Conservation (phyloP, 1,140 invertebrate genomes). For the Tenebrio molitor region DNA sequence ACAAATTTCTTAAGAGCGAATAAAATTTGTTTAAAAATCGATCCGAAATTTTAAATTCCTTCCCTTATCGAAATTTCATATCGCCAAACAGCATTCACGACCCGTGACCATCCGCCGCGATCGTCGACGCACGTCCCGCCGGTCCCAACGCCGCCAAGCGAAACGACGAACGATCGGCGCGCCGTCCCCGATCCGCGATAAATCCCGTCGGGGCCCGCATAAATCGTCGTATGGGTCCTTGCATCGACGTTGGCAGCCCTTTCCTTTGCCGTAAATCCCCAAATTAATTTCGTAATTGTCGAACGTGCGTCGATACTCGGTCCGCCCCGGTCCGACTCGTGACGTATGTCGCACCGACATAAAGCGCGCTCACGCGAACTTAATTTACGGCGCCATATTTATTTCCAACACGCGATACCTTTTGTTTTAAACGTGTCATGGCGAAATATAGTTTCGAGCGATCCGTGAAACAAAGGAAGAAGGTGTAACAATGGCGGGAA, state of each 20-base stretch:
- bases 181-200: slow-evolving; percentile 51
- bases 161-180: slow-evolving; percentile 45
- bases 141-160: slow-evolving; percentile 29
- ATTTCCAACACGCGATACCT: slow-evolving; percentile 65
- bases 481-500: slow-evolving; percentile 55
- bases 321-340: slow-evolving; percentile 46
- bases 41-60: slow-evolving; percentile 54
- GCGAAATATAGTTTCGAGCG: slow-evolving; percentile 59
- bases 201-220: slow-evolving; percentile 50
- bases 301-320: background rate
- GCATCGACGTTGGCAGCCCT: background rate
- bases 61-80: slow-evolving; percentile 53
- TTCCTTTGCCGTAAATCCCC: background rate
- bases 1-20: slow-evolving; percentile 56
- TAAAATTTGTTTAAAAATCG: slow-evolving; percentile 57
- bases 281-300: slow-evolving; percentile 32
- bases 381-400: slow-evolving; percentile 66
- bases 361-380: slow-evolving; percentile 65
- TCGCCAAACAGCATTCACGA: slow-evolving; percentile 41
- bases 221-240: slow-evolving; percentile 50
- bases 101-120: slow-evolving; percentile 22
- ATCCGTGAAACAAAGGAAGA: slow-evolving; percentile 54
- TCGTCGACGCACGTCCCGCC: slow-evolving; percentile 11
- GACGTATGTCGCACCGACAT: slow-evolving; percentile 62
- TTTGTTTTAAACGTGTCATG: slow-evolving; percentile 66